Evolutionary conservation across 2,888 invertebrate species (phyloP).

Genomic region (Ctena decussata): DNA sequence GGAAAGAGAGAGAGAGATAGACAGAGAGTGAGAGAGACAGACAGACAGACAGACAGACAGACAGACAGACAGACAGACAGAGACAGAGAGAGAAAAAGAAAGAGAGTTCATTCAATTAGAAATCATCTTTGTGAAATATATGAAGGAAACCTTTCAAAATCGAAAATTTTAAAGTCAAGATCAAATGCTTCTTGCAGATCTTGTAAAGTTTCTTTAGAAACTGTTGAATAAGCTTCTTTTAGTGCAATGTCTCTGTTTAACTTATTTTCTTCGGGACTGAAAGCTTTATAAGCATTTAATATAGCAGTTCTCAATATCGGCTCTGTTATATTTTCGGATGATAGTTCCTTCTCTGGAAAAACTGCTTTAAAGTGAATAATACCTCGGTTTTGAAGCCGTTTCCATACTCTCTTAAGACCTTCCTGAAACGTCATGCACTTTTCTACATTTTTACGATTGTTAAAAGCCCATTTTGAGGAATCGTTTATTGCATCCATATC

Average conservation of each 20-base stretch:
- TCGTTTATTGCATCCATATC: slow-evolving; percentile 29
- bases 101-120: too few species aligned
- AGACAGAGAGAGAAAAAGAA: too few species aligned
- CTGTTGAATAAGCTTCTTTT: slow-evolving; percentile 46
- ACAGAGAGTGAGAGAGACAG: too few species aligned
- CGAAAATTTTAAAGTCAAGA: slow-evolving; percentile 65
- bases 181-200: slow-evolving; percentile 43
- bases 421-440: slow-evolving; percentile 52
- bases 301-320: slow-evolving; percentile 35
- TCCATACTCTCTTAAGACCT: slow-evolving; percentile 59
- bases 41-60: too few species aligned
- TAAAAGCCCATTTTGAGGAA: slow-evolving; percentile 34
- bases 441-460: slow-evolving; percentile 19
- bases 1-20: too few species aligned
- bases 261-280: slow-evolving; percentile 15
- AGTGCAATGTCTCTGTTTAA: slow-evolving; percentile 56
- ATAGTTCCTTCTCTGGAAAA: slow-evolving; percentile 49
- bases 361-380: slow-evolving; percentile 50
- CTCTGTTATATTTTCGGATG: slow-evolving; percentile 34
- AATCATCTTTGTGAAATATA: neutral
- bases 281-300: slow-evolving; percentile 23
- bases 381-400: slow-evolving; percentile 64
- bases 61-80: too few species aligned
- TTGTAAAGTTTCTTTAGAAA: slow-evolving; percentile 27
- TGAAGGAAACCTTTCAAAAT: slow-evolving; percentile 48